phyloP scores from a whole-genome alignment of 1,140 invertebrate species.

The Lysiphlebus fabarum region DNA sequence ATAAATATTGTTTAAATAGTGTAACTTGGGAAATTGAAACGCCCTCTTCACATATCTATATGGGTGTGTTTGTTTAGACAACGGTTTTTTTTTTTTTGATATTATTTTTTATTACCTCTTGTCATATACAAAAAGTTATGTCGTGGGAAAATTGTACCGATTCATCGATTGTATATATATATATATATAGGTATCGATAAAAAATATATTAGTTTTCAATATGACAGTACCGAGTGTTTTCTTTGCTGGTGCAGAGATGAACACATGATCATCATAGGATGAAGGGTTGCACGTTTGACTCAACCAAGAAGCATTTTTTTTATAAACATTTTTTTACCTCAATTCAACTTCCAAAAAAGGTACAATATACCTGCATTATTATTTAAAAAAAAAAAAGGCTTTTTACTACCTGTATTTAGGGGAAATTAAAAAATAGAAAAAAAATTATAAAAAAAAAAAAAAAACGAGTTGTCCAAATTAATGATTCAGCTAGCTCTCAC shows the following conservation, averaged over 20 bases:
- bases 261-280: constrained; percentile 10
- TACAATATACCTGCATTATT: constrained; percentile 42
- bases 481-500: constrained; percentile 51
- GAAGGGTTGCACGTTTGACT: constrained; percentile 15
- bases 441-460: constrained; percentile 11
- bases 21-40: constrained; percentile 13
- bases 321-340: constrained; percentile 14
- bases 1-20: too few relatives aligned
- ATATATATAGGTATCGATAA: constrained; percentile 47
- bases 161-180: constrained; percentile 31
- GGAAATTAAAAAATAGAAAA: constrained; percentile 30
- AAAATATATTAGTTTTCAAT: constrained; percentile 57
- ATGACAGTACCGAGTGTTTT: constrained; percentile 56
- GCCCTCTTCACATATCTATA: constrained; percentile 5
- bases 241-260: constrained; percentile 23
- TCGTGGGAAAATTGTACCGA: constrained; percentile 50
- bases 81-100: constrained; percentile 43
- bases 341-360: constrained; percentile 7
- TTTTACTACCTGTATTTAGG: constrained; percentile 43
- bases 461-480: constrained; percentile 44
- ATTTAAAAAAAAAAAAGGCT: constrained; percentile 38
- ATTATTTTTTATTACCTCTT: constrained; percentile 14
- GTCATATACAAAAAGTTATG: neutral
- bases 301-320: constrained; percentile 19
- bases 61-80: constrained; percentile 56